Percentiles rank a stretch among this genome's conserved stretches.
These are phyloP conservation scores for Chrysogorgia sp. DNA, from an alignment of 92 coral and sea anemone species.

Conservation along the genomic window DNA sequence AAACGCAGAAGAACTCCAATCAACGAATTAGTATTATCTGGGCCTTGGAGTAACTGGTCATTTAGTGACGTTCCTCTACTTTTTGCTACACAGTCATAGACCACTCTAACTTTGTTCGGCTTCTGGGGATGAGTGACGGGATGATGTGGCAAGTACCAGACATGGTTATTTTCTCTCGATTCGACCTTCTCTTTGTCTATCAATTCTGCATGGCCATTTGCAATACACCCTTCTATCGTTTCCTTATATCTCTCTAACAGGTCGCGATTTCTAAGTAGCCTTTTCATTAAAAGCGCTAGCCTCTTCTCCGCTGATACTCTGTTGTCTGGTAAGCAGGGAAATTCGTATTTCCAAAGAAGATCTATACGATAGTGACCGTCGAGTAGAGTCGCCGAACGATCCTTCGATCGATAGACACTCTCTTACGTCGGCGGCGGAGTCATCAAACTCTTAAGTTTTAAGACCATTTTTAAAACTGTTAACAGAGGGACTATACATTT, in stretches of 20 bases:
- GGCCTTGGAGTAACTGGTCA: slow-evolving; percentile 59
- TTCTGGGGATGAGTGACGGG: slow-evolving; percentile 58
- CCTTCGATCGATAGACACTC: background rate
- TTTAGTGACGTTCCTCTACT: slow-evolving; percentile 49
- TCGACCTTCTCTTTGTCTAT: slow-evolving; percentile 37
- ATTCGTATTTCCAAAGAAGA: slow-evolving; percentile 38
- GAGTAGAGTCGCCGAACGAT: no score
- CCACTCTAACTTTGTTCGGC: slow-evolving; percentile 64
- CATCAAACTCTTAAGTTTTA: background rate
- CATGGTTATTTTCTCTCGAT: slow-evolving; percentile 9
- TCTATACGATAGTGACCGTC: slow-evolving; percentile 47
- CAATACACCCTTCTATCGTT: slow-evolving; percentile 38
- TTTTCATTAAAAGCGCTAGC: slow-evolving; percentile 18
- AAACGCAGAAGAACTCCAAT: slow-evolving; percentile 59
- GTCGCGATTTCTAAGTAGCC: slow-evolving; percentile 35
- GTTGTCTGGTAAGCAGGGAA: slow-evolving; percentile 48
- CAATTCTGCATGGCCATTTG: slow-evolving; percentile 26
- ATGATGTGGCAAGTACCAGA: slow-evolving; percentile 66
- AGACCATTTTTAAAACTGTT: no score
- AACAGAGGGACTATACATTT: no score
- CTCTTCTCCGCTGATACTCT: slow-evolving; percentile 34
- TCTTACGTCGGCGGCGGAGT: background rate
- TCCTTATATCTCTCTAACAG: slow-evolving; percentile 44
- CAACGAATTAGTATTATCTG: slow-evolving; percentile 49
- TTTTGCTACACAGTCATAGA: slow-evolving; percentile 64